phyloP scores from a whole-genome alignment of 2,888 invertebrate species.

The Congeria kusceri region DNA sequence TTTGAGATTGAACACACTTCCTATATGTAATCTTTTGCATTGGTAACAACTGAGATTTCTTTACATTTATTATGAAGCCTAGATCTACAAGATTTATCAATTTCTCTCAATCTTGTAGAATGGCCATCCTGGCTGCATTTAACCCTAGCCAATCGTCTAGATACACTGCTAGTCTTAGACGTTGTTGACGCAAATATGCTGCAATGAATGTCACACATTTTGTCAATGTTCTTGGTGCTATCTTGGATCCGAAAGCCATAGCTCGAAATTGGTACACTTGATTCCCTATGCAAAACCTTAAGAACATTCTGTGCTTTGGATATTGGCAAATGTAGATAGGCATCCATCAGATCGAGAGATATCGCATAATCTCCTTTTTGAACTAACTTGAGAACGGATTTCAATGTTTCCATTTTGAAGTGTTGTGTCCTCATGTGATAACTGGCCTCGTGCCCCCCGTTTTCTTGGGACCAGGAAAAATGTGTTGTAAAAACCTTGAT shows the following conservation, averaged over 20 bases:
- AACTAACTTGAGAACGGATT: constrained; percentile 40
- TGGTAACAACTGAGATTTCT: constrained; percentile 39
- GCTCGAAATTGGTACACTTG: constrained; percentile 14
- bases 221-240: constrained; percentile 26
- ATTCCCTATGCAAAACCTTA: constrained; percentile 26
- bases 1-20: constrained; percentile 23
- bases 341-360: constrained; percentile 38
- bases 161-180: constrained; percentile 41
- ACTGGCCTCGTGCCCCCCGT: constrained; percentile 41
- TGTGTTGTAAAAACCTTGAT: constrained; percentile 47
- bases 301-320: constrained; percentile 30
- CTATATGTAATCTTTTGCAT: constrained; percentile 37
- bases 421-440: constrained; percentile 51
- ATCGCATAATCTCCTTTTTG: constrained; percentile 41
- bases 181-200: constrained; percentile 32
- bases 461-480: constrained; percentile 23
- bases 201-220: constrained; percentile 45
- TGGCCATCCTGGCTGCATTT: constrained; percentile 10
- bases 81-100: constrained; percentile 24
- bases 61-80: constrained; percentile 52
- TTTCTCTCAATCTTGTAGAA: constrained; percentile 33
- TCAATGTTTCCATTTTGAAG: constrained; percentile 58
- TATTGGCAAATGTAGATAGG: constrained; percentile 41
- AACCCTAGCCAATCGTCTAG: constrained; percentile 55
- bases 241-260: constrained; percentile 9